Conservation (phyloP, 2,888 invertebrate species). For the Campoplex capitator region DNA sequence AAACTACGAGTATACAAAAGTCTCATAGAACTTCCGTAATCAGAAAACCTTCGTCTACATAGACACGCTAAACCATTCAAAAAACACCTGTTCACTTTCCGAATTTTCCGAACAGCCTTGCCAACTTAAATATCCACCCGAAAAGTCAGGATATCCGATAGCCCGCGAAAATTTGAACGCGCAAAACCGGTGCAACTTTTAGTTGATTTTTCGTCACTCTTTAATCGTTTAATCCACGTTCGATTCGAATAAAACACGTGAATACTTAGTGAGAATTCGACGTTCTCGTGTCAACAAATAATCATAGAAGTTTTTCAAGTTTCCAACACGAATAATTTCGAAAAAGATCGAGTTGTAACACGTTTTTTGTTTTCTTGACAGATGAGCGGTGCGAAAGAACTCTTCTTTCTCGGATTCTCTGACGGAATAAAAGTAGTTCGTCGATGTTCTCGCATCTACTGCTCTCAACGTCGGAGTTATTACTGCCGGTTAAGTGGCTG, state of each 20-base stretch:
- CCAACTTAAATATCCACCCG: slow-evolving; percentile 82
- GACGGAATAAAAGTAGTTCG: slow-evolving; percentile 42
- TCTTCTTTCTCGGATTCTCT: slow-evolving; percentile 51
- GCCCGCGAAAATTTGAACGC: slow-evolving; percentile 60
- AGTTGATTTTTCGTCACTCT: neutral
- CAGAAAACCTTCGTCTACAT: slow-evolving; percentile 29
- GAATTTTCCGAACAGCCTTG: slow-evolving; percentile 89
- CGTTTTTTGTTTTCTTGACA: slow-evolving; percentile 9
- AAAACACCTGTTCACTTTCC: slow-evolving; percentile 92
- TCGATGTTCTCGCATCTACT: slow-evolving; percentile 71
- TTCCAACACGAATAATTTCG: neutral
- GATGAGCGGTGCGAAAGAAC: slow-evolving; percentile 34
- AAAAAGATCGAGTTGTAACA: neutral
- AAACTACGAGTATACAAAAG: slow-evolving; percentile 40
- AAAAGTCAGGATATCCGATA: slow-evolving; percentile 38
- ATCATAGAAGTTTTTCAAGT: neutral
- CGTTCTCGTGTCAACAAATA: neutral
- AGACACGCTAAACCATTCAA: slow-evolving; percentile 88
- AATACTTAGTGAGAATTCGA: slow-evolving; percentile 1
- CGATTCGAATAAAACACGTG: neutral
- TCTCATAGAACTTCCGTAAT: slow-evolving; percentile 9
- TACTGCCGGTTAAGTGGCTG: slow-evolving; percentile 80
- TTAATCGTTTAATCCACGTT: neutral
- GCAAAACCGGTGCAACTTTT: neutral
- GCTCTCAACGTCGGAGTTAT: slow-evolving; percentile 77